Conservation (phyloP, 2,113 vertebrate genomes). For the Odocoileus virginianus region DNA sequence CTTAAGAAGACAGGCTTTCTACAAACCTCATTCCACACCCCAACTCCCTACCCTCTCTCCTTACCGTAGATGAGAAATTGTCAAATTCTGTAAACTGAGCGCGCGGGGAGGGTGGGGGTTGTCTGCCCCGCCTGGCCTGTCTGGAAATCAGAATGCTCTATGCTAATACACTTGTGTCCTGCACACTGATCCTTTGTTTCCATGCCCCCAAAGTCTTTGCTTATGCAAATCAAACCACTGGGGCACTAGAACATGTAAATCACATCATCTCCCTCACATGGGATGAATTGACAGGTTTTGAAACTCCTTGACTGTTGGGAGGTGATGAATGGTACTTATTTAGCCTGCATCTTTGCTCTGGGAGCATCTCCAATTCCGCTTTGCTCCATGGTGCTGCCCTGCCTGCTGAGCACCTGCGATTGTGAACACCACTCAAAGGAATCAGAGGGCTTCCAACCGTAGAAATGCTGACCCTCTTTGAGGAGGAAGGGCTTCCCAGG, state of each 20-base stretch:
- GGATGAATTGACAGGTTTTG: slow-evolving; percentile 76
- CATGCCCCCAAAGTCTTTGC: slow-evolving; percentile 75
- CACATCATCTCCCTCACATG: slow-evolving; percentile 75
- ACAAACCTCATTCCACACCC: slow-evolving; percentile 13
- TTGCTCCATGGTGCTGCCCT: not conserved
- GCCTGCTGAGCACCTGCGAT: not conserved
- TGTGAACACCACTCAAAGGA: slow-evolving; percentile 2
- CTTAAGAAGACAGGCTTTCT: slow-evolving; percentile 50
- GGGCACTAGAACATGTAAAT: slow-evolving; percentile 82
- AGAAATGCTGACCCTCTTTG: not conserved
- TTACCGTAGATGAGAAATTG: slow-evolving; percentile 32
- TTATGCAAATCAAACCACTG: slow-evolving; percentile 80
- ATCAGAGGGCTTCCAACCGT: not conserved
- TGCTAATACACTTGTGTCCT: slow-evolving; percentile 73
- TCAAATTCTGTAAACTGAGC: slow-evolving; percentile 60
- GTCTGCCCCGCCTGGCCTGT: slow-evolving; percentile 29
- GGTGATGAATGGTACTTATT: slow-evolving; percentile 72
- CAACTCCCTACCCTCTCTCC: slow-evolving; percentile 38
- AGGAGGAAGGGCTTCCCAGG: not conserved
- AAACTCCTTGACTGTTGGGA: slow-evolving; percentile 74
- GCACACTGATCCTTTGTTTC: slow-evolving; percentile 78
- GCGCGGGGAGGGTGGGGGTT: slow-evolving; percentile 41
- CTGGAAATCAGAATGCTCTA: slow-evolving; percentile 65
- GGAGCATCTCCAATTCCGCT: slow-evolving; percentile 40
- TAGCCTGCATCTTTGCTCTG: slow-evolving; percentile 48